These are phyloP conservation scores for Athripsodes cinereus DNA, from an alignment of 2,888 invertebrate species.

Conservation along the genomic window DNA sequence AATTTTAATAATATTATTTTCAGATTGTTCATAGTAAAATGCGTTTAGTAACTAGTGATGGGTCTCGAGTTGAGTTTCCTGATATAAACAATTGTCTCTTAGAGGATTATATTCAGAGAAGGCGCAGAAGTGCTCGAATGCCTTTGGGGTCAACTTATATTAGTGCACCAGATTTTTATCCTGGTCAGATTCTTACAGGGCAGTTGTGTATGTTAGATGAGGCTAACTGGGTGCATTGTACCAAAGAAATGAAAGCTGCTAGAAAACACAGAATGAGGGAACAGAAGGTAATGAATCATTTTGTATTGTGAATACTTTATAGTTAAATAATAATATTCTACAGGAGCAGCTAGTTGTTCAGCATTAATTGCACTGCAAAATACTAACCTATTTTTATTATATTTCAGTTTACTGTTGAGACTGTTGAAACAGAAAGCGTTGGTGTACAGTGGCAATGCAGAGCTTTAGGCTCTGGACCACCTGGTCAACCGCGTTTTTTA, in stretches of 20 bases:
- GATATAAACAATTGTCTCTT: slow-evolving; percentile 65
- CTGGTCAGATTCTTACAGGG: slow-evolving; percentile 70
- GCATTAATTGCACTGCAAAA: neutral
- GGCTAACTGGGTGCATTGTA: slow-evolving; percentile 74
- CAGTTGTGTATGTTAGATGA: slow-evolving; percentile 67
- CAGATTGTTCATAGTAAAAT: slow-evolving; percentile 61
- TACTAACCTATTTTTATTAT: slow-evolving; percentile 4
- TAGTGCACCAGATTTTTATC: slow-evolving; percentile 53
- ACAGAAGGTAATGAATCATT: slow-evolving; percentile 40
- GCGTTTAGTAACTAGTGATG: slow-evolving; percentile 59
- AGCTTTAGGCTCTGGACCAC: slow-evolving; percentile 56
- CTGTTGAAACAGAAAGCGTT: slow-evolving; percentile 72
- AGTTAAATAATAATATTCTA: neutral
- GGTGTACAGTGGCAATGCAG: slow-evolving; percentile 86
- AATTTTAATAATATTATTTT: slow-evolving; percentile 1
- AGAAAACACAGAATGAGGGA: slow-evolving; percentile 54
- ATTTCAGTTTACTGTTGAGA: slow-evolving; percentile 68
- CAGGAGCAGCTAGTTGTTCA: neutral
- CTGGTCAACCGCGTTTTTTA: slow-evolving; percentile 61
- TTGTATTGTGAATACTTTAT: neutral
- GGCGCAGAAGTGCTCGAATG: slow-evolving; percentile 34
- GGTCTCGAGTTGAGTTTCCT: slow-evolving; percentile 57
- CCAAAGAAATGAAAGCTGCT: slow-evolving; percentile 64
- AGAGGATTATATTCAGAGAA: slow-evolving; percentile 64
- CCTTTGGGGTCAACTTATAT: slow-evolving; percentile 24